Evolutionary conservation across 2,888 invertebrate genomes (phyloP), one percentile per base, ranked within the genome.

Genomic region (Cynaeus angustus): DNA sequence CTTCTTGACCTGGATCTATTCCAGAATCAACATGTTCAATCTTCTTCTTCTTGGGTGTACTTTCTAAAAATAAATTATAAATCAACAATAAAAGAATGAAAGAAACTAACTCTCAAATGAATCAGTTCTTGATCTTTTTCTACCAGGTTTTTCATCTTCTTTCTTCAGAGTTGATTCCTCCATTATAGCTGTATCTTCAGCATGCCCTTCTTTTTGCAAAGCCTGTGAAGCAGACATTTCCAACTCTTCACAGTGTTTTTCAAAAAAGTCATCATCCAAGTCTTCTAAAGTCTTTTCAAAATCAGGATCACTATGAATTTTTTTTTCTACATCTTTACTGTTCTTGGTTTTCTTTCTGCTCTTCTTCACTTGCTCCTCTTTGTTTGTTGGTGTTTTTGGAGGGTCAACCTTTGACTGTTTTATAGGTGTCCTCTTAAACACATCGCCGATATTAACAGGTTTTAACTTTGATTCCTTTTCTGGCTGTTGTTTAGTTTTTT

Each of bases 271-370:
- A 16, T 82, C 66, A 84, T 93, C 93, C 68, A 93, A 82, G 80
- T 91, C 89, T 71, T 89, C 80, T 10, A 94, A 84, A 12, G 91
- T 91, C 76, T 89, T 87, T 78, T 91, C 91, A 84, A 95, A 94
- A 66, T 91, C 90, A 28, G 91, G 89, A 85, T 92, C 89, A 77
- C 89, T 88, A 81, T 91, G 91, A 75, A 90, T 72, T 26, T 79
- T 80, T 8, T 66, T 43, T 70, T 53, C 79, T 75, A 12, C 79
- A 74, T 46, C 79, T 79, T 9, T 78, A 75, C 62, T 81, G 78
- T 21, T 78, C 72, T 64, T 72, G 61, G 72, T 71, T 43, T 48
- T 69, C 48, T 71, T 66, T 69, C 69, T 68, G 69, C 65, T 70
- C 64, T 72, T 67, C 52, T 68, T 21, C 37, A 62, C 62, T 68